Conservation (phyloP, 1,140 invertebrate genomes). For the Anadara kagoshimensis region DNA sequence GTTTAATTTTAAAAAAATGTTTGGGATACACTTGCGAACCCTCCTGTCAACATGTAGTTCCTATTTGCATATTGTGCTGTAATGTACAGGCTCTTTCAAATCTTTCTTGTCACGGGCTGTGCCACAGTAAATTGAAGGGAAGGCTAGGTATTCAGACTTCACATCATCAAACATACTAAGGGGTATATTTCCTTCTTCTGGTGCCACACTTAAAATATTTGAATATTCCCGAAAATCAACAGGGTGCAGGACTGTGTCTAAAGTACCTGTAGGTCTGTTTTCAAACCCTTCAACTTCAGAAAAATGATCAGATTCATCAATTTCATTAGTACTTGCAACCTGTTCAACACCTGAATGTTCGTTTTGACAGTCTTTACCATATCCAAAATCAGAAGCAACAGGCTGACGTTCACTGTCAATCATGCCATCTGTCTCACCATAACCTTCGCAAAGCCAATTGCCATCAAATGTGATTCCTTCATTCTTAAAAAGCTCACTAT, state of each 20-base stretch:
- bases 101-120: constrained; percentile 28
- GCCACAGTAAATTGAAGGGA: constrained; percentile 43
- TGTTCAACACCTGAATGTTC: no score
- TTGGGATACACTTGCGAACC: constrained; percentile 33
- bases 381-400: background rate
- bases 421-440: background rate
- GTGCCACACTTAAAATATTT: constrained; percentile 26
- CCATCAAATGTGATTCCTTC: constrained; percentile 14
- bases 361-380: background rate
- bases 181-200: constrained; percentile 32
- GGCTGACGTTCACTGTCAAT: background rate
- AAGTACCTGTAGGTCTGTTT: constrained; percentile 25
- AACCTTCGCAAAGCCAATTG: background rate
- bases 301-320: constrained; percentile 6
- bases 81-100: constrained; percentile 28
- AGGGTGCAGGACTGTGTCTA: constrained; percentile 21
- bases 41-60: constrained; percentile 41
- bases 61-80: constrained; percentile 40
- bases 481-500: constrained; percentile 39
- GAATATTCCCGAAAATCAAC: constrained; percentile 29
- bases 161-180: constrained; percentile 35
- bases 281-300: constrained; percentile 10
- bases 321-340: background rate
- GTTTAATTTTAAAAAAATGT: constrained; percentile 46
- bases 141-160: constrained; percentile 32